Conservation (phyloP, 2,113 vertebrate species). For the Agapornis roseicollis region DNA sequence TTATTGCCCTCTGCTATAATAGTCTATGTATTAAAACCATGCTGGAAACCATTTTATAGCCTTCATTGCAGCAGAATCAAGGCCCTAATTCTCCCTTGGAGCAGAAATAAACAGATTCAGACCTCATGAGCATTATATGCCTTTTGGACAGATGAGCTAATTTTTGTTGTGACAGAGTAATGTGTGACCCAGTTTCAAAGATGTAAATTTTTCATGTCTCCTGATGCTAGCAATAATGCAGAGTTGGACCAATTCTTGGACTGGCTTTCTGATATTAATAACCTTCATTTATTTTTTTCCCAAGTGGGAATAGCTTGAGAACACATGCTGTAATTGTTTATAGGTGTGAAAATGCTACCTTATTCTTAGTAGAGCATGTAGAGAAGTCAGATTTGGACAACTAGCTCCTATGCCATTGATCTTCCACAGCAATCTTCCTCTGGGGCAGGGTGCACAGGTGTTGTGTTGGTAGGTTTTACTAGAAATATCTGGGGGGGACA, state of each 20-base stretch:
- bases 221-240: not conserved
- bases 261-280: conserved; percentile 12
- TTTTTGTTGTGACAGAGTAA: conserved; percentile 38
- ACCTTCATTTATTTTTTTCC: not conserved
- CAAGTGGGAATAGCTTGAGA: not conserved
- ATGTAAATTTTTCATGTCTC: conserved; percentile 24
- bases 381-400: not conserved
- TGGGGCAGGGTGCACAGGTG: not conserved
- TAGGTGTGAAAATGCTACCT: not conserved
- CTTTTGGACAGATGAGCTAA: conserved; percentile 42
- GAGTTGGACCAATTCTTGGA: not conserved
- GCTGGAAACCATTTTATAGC: conserved; percentile 21
- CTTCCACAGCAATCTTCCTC: not conserved
- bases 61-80: not conserved
- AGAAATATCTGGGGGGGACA: not conserved
- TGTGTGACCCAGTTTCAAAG: conserved; percentile 3
- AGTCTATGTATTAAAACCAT: conserved; percentile 2
- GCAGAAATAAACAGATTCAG: conserved; percentile 39
- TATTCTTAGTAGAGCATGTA: not conserved
- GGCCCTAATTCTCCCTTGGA: conserved; percentile 9
- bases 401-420: not conserved
- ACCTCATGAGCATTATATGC: conserved; percentile 14
- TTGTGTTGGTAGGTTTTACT: not conserved
- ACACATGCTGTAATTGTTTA: not conserved
- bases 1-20: not conserved